Evolutionary conservation across 2,113 vertebrate genomes (phyloP).

Genomic region (Uria aalge): DNA sequence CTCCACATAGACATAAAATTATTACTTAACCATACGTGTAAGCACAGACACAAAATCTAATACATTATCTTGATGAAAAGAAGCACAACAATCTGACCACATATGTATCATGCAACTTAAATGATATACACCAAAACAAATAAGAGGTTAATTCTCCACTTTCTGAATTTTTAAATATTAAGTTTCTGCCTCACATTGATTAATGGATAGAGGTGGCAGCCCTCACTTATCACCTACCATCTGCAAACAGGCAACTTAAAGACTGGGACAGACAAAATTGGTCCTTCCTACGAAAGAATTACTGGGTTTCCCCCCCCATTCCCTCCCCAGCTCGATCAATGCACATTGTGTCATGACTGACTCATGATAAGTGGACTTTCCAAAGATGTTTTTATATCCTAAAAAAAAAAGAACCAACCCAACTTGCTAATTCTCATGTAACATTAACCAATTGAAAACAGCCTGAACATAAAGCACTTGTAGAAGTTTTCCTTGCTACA

Average conservation of each 20-base stretch:
- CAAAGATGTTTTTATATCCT: background rate
- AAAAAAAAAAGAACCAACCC: background rate
- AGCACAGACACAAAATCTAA: background rate
- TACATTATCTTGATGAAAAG: background rate
- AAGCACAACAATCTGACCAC: background rate
- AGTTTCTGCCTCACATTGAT: background rate
- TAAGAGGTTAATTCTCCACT: background rate
- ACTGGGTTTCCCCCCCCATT: background rate
- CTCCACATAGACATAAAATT: accelerated
- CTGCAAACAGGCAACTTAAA: background rate
- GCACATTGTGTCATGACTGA: background rate
- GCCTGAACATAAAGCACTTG: background rate
- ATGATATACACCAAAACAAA: background rate
- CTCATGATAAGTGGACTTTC: background rate
- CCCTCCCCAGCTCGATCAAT: background rate
- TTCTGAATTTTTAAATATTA: background rate
- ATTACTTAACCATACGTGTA: background rate
- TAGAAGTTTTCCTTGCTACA: background rate
- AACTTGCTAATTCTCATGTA: background rate
- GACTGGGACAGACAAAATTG: background rate
- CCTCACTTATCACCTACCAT: background rate
- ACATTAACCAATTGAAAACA: background rate
- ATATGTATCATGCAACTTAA: accelerated
- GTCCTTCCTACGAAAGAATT: background rate
- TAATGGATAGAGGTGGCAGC: background rate